These are phyloP conservation scores for Nasonovia ribisnigri DNA, from an alignment of 2,888 invertebrate species.

Conservation along the genomic window DNA sequence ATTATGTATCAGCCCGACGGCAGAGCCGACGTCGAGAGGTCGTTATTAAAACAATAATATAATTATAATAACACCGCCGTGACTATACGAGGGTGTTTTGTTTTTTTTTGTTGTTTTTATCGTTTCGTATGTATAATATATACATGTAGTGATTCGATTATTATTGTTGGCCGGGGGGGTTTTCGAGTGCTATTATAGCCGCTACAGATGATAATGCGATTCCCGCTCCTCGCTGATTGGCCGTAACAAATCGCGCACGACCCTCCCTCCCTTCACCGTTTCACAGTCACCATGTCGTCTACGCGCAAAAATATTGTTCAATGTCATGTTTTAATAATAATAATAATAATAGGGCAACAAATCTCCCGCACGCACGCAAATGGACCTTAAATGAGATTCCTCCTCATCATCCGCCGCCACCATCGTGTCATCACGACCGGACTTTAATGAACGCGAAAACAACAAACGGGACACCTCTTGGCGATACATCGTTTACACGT, in stretches of 20 bases:
- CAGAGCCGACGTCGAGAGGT: neutral
- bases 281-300: neutral
- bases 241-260: conserved; percentile 13
- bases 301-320: neutral
- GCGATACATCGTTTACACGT: conserved; percentile 1
- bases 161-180: conserved; percentile 8
- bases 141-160: conserved; percentile 38
- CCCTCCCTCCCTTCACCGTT: neutral
- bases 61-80: conserved; percentile 2
- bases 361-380: neutral
- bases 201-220: conserved; percentile 1
- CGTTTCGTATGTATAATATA: neutral
- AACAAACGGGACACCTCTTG: neutral
- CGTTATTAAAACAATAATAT: conserved; percentile 50
- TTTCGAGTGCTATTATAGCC: conserved; percentile 18
- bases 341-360: neutral
- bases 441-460: conserved; percentile 27
- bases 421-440: conserved; percentile 1
- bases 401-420: neutral
- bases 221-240: neutral
- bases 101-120: conserved; percentile 21
- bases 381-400: neutral
- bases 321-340: neutral
- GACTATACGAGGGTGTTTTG: conserved; percentile 25
- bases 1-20: neutral